A percentile compares a stretch with the other conserved stretches of the same genome.
These are phyloP conservation scores for Drosophila histrio DNA, from an alignment of 2,888 invertebrate species.

Conservation along the genomic window DNA sequence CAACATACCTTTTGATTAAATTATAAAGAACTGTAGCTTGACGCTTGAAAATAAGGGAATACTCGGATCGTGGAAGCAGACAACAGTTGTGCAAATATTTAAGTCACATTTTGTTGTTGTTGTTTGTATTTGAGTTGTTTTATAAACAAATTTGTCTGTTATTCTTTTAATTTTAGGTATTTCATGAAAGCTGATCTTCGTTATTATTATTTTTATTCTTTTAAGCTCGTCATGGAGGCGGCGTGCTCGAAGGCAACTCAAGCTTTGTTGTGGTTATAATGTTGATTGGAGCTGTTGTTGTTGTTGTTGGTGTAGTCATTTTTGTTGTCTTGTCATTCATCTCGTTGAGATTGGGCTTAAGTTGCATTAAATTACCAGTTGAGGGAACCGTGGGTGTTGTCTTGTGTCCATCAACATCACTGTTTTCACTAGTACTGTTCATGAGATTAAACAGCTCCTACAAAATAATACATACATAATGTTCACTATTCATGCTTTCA, in stretches of 20 bases:
- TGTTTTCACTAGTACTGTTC: slow-evolving; percentile 20
- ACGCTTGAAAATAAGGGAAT: not conserved
- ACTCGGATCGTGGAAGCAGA: too few species aligned
- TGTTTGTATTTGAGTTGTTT: slow-evolving; percentile 1
- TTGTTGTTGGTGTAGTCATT: not conserved
- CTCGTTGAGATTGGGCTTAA: slow-evolving; percentile 14
- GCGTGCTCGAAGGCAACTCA: slow-evolving; percentile 6
- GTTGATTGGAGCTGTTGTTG: not conserved
- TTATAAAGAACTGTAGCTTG: not conserved
- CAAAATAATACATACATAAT: slow-evolving; percentile 1
- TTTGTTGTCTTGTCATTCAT: not conserved
- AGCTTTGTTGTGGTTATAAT: not conserved
- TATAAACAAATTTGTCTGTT: not conserved
- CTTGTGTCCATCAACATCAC: slow-evolving; percentile 5
- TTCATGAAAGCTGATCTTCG: not conserved
- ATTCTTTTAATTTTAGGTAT: not conserved
- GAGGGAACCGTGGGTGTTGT: not conserved
- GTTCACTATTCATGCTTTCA: not conserved
- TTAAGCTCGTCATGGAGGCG: slow-evolving; percentile 7
- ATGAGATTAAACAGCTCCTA: slow-evolving; percentile 36
- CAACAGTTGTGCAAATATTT: slow-evolving; percentile 56
- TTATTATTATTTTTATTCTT: not conserved
- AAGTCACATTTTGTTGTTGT: not conserved
- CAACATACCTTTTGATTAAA: slow-evolving; percentile 24
- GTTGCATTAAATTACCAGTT: slow-evolving; percentile 5